These are phyloP conservation scores for Tretioscincus oriximinensis DNA, from an alignment of 2,113 vertebrate genomes.

Conservation along the genomic window DNA sequence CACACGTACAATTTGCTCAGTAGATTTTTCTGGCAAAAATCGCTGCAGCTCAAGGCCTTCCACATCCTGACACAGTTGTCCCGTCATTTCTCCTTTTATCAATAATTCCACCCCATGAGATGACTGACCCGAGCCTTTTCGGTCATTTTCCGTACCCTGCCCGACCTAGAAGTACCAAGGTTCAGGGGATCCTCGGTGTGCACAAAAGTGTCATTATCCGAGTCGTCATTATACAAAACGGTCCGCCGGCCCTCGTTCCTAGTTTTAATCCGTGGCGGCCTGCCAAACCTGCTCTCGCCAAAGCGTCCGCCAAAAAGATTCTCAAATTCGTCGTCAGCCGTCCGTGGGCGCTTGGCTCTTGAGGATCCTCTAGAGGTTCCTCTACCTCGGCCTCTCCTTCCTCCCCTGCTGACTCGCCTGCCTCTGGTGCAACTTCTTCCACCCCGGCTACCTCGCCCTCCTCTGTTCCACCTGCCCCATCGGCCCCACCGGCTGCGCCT, in stretches of 20 bases:
- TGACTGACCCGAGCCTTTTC: conserved; percentile 98
- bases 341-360: conserved; percentile 70
- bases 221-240: conserved; percentile 92
- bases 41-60: conserved; percentile 91
- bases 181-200: conserved; percentile 91
- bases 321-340: conserved; percentile 76
- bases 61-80: conserved; percentile 65
- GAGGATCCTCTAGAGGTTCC: conserved; percentile 71
- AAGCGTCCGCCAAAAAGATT: conserved; percentile 74
- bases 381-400: conserved; percentile 72
- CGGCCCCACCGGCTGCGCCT: conserved; percentile 70
- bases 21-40: conserved; percentile 82
- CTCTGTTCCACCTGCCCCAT: conserved; percentile 73
- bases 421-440: conserved; percentile 73
- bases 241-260: conserved; percentile 95
- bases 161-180: conserved; percentile 94
- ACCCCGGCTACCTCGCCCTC: conserved; percentile 67
- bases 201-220: conserved; percentile 86
- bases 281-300: conserved; percentile 60
- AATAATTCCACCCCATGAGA: conserved; percentile 99
- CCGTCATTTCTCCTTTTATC: conserved; percentile 66
- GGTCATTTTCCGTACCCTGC: conserved; percentile 96
- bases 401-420: conserved; percentile 60
- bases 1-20: conserved; percentile 73
- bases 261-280: conserved; percentile 87